These are phyloP conservation scores for Gonatopus flavifemur DNA, from an alignment of 1,140 invertebrate species.

Conservation along the genomic window DNA sequence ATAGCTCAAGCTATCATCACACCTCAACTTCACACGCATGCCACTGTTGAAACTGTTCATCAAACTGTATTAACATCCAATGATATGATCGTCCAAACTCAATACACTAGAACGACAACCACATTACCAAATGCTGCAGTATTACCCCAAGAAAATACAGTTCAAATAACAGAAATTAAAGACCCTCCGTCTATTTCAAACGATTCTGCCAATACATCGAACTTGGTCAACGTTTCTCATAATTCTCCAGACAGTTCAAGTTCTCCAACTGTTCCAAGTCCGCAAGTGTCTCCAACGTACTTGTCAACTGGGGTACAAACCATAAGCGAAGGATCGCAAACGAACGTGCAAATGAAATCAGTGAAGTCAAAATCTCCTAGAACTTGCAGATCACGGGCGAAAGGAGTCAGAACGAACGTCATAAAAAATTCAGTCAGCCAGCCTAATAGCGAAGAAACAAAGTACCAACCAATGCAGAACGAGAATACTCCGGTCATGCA, in stretches of 20 bases:
- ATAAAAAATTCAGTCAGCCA: conserved; percentile 34
- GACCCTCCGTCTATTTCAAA: conserved; percentile 29
- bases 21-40: conserved; percentile 50
- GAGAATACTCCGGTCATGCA: conserved; percentile 43
- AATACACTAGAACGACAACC: conserved; percentile 52
- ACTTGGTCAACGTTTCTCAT: conserved; percentile 22
- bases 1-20: conserved; percentile 50
- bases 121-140: conserved; percentile 50
- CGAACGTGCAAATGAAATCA: conserved; percentile 30
- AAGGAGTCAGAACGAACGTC: conserved; percentile 39
- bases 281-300: conserved; percentile 32
- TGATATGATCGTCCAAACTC: conserved; percentile 53
- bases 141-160: conserved; percentile 46
- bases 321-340: conserved; percentile 19
- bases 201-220: conserved; percentile 23
- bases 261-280: conserved; percentile 33
- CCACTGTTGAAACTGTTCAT: conserved; percentile 52
- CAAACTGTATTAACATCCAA: conserved; percentile 56
- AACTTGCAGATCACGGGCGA: conserved; percentile 36
- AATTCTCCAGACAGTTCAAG: conserved; percentile 32
- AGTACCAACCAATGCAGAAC: conserved; percentile 45
- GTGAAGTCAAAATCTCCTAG: conserved; percentile 42
- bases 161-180: conserved; percentile 50
- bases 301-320: conserved; percentile 27
- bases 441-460: conserved; percentile 22